Percentiles rank a stretch among this genome's conserved stretches.
These are phyloP conservation scores for Stenotaenia linearis DNA, from an alignment of 2,888 invertebrate genomes.

Conservation along the genomic window DNA sequence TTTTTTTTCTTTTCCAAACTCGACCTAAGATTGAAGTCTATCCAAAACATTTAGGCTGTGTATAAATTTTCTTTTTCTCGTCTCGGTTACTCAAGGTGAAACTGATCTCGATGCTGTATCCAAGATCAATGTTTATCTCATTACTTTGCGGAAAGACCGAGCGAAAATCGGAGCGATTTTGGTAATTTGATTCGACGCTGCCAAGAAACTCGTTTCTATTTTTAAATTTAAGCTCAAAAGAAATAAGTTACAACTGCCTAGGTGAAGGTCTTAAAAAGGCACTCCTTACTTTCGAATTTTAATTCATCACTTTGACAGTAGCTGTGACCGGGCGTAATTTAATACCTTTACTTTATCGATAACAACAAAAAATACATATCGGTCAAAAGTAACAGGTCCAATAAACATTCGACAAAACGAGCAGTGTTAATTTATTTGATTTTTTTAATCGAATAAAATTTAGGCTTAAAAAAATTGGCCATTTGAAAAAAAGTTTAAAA, in stretches of 20 bases:
- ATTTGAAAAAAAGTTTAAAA: background rate
- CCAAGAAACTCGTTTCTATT: constrained; percentile 21
- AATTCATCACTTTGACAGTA: constrained; percentile 1
- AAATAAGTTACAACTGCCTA: constrained; percentile 15
- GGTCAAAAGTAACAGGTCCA: constrained; percentile 9
- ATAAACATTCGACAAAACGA: background rate
- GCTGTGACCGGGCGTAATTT: background rate
- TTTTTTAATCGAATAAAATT: background rate
- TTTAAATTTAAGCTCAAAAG: background rate
- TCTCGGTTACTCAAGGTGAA: background rate
- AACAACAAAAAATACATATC: background rate
- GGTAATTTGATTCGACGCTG: constrained; percentile 1
- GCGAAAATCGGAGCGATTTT: background rate
- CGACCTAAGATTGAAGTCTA: background rate
- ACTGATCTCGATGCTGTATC: background rate
- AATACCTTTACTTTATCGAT: background rate
- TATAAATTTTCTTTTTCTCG: background rate
- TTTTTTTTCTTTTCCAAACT: background rate
- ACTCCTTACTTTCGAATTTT: background rate
- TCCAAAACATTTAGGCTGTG: no score
- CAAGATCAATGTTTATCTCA: constrained; percentile 24
- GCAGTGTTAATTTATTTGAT: background rate
- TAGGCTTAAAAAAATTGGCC: background rate
- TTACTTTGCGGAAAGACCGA: background rate
- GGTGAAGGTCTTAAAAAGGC: constrained; percentile 20